Percentiles rank a stretch among this genome's conserved stretches.
Evolutionary conservation across 1,140 invertebrate genomes (phyloP).

Genomic region (Glossosoma conforme): DNA sequence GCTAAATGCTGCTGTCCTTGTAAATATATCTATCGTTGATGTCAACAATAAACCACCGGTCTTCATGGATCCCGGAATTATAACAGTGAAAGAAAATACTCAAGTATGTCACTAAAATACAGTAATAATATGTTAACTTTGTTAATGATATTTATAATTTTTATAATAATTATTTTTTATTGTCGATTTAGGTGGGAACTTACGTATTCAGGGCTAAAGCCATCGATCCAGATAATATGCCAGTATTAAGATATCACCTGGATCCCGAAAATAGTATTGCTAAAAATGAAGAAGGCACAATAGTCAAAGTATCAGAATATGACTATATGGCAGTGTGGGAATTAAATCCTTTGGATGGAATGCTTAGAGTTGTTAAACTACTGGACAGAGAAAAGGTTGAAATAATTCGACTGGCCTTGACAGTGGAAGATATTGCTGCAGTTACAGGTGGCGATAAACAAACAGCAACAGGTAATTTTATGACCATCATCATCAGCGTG

Average conservation of each 20-base stretch:
- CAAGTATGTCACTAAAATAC: slow-evolving; percentile 47
- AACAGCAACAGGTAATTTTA: slow-evolving; percentile 60
- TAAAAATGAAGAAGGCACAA: slow-evolving; percentile 71
- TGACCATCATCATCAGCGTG: no score
- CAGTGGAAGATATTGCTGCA: slow-evolving; percentile 81
- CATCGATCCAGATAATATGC: slow-evolving; percentile 71
- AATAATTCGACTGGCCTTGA: slow-evolving; percentile 66
- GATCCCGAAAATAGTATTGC: slow-evolving; percentile 67
- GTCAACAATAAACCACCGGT: slow-evolving; percentile 87
- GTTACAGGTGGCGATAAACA: slow-evolving; percentile 61
- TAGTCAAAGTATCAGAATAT: slow-evolving; percentile 66
- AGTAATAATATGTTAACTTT: slow-evolving; percentile 3
- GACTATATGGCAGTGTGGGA: slow-evolving; percentile 68
- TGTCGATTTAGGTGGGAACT: slow-evolving; percentile 64
- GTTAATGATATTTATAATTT: not conserved
- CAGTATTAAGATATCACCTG: slow-evolving; percentile 69
- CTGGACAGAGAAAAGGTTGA: slow-evolving; percentile 84
- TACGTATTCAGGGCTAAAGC: slow-evolving; percentile 66
- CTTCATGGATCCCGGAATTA: slow-evolving; percentile 62
- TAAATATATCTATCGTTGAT: slow-evolving; percentile 82
- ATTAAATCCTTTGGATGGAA: slow-evolving; percentile 69
- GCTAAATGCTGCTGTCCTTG: slow-evolving; percentile 60
- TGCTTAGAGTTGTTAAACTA: slow-evolving; percentile 55
- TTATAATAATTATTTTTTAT: slow-evolving; percentile 21
- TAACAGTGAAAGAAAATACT: slow-evolving; percentile 71